These are phyloP conservation scores for Lasioglossum villosulum DNA, from an alignment of 2,888 invertebrate species.

Conservation along the genomic window DNA sequence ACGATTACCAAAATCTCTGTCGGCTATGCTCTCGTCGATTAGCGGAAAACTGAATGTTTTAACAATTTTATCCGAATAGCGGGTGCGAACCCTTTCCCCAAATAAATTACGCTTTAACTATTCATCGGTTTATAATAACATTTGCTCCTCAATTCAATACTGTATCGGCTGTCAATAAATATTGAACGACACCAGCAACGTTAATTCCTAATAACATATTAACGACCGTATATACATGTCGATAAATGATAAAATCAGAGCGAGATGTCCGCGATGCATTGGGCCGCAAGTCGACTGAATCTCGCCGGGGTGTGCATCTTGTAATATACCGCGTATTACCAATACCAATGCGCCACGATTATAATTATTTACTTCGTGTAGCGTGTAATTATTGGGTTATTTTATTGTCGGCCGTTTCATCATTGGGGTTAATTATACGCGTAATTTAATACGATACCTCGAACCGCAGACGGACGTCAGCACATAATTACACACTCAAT, in stretches of 20 bases:
- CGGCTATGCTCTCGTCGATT: not conserved
- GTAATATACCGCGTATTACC: conserved; percentile 4
- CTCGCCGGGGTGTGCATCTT: not conserved
- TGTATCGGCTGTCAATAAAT: conserved; percentile 5
- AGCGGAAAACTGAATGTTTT: not conserved
- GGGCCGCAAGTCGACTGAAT: not conserved
- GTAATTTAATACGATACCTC: conserved; percentile 15
- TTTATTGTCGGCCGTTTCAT: conserved; percentile 27
- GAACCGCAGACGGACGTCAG: not conserved
- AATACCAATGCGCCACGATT: conserved; percentile 19
- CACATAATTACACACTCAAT: not conserved
- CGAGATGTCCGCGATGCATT: not conserved
- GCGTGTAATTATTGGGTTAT: conserved; percentile 30
- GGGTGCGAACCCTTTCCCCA: too few species aligned
- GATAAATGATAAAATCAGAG: conserved; percentile 24
- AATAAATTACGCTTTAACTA: not conserved
- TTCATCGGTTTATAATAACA: not conserved
- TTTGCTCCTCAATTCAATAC: not conserved
- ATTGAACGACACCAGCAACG: not conserved
- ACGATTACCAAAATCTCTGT: not conserved
- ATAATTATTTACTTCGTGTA: conserved; percentile 8
- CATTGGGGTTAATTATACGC: not conserved
- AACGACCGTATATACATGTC: conserved; percentile 9
- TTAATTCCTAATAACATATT: conserved; percentile 23
- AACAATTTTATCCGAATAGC: not conserved